Percentiles rank a stretch among this genome's conserved stretches.
Conservation (phyloP, 2,113 vertebrate genomes). For the Oryzias melastigma region DNA sequence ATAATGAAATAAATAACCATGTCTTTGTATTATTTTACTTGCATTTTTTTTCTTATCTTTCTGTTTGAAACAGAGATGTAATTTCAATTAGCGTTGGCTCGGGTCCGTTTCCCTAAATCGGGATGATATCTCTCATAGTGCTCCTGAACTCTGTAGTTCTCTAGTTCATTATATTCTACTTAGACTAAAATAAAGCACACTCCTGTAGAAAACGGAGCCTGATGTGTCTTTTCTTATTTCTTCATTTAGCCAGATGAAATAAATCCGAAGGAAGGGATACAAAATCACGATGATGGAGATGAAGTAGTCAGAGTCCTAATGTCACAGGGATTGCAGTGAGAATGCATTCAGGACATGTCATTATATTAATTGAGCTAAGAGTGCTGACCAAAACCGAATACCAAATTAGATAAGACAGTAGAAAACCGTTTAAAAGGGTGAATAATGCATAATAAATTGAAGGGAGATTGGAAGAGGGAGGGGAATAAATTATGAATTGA, state of each 20-base stretch:
- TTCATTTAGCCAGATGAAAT: conserved; percentile 36
- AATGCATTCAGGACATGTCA: conserved; percentile 72
- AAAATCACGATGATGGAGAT: conserved; percentile 26
- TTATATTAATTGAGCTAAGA: conserved; percentile 79
- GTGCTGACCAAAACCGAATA: conserved; percentile 74
- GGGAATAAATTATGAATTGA: conserved; percentile 75
- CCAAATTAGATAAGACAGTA: conserved; percentile 77
- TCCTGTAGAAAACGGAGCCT: conserved; percentile 77
- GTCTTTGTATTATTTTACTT: conserved; percentile 45
- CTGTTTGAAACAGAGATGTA: conserved; percentile 77
- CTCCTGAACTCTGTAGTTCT: conserved; percentile 84
- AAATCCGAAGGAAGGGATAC: conserved; percentile 37
- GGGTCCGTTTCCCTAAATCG: conserved; percentile 69
- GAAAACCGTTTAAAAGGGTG: conserved; percentile 75
- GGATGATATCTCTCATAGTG: conserved; percentile 76
- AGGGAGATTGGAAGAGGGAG: conserved; percentile 73
- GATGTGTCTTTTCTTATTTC: conserved; percentile 57
- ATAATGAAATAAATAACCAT: conserved; percentile 41
- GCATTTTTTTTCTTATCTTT: conserved; percentile 26
- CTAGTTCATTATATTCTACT: conserved; percentile 85
- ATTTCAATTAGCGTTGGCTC: conserved; percentile 76
- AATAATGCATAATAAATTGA: conserved; percentile 80
- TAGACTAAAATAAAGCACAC: conserved; percentile 87
- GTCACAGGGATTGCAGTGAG: conserved; percentile 54
- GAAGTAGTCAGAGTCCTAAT: conserved; percentile 41